Evolutionary conservation across 1,140 invertebrate genomes (phyloP).

Genomic region (Lepidurus arcticus): DNA sequence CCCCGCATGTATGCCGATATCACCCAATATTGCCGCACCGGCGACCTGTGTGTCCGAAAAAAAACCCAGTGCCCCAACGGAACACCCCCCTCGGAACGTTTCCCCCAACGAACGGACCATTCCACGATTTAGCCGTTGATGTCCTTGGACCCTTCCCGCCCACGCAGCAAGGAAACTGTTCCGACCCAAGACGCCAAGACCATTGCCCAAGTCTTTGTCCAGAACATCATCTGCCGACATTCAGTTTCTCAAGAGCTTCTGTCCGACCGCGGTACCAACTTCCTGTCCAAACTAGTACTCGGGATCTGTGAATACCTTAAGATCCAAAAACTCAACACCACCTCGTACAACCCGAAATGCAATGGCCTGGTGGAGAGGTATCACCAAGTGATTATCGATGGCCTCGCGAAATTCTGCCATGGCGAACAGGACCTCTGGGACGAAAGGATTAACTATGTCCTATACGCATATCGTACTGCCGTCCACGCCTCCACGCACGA

Average conservation of each 20-base stretch:
- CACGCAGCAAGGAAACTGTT: background rate
- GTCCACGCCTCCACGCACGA: background rate
- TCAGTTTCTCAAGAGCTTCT: no score
- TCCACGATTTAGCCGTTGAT: background rate
- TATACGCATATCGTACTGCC: background rate
- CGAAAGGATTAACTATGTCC: background rate
- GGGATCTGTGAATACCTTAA: no score
- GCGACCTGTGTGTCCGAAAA: background rate
- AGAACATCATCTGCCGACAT: no score
- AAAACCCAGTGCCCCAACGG: background rate
- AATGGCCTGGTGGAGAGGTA: background rate
- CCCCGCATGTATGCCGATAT: background rate
- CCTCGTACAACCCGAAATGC: no score
- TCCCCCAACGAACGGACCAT: background rate
- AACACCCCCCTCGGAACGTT: background rate
- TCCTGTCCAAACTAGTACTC: no score
- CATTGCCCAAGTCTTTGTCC: no score
- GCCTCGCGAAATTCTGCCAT: constrained; percentile 33
- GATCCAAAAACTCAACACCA: no score
- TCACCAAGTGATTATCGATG: constrained; percentile 37
- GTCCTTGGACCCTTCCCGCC: background rate
- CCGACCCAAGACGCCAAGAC: no score
- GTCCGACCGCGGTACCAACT: no score
- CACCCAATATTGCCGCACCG: background rate
- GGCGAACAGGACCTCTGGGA: background rate